Evolutionary conservation across 1,140 invertebrate species (phyloP).

Genomic region (Camponotus vicinus): DNA sequence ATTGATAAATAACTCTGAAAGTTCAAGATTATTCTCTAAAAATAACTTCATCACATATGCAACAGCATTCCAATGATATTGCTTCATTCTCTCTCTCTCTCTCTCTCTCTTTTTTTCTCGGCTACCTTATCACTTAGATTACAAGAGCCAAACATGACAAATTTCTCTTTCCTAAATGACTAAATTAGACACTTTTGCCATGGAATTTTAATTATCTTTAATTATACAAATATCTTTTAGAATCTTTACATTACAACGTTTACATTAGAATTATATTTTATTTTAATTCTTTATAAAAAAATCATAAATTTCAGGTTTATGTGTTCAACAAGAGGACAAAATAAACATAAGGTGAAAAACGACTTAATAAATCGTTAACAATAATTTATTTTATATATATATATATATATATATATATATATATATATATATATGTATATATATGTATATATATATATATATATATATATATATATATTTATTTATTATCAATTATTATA

Average conservation of each 20-base stretch:
- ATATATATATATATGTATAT: too few relatives aligned
- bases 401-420: too few relatives aligned
- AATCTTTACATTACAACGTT: neutral
- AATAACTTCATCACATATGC: conserved; percentile 66
- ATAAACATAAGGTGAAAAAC: conserved; percentile 77
- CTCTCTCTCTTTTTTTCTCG: neutral
- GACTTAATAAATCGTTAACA: conserved; percentile 51
- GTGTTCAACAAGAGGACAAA: conserved; percentile 75
- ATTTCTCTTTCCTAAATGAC: neutral
- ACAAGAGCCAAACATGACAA: conserved; percentile 39
- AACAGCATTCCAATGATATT: conserved; percentile 54
- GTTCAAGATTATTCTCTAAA: conserved; percentile 73
- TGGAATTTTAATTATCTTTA: neutral
- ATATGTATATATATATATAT: too few relatives aligned
- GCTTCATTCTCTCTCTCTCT: conserved; percentile 26
- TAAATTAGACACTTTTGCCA: neutral
- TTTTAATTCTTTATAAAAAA: conserved; percentile 20
- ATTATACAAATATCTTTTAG: neutral
- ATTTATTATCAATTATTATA: conserved; percentile 6
- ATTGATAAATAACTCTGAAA: conserved; percentile 68
- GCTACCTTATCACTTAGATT: conserved; percentile 60
- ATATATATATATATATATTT: too few relatives aligned
- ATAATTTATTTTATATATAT: neutral
- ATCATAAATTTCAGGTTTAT: conserved; percentile 78
- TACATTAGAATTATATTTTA: neutral